Evolutionary conservation across 2,113 vertebrate genomes (phyloP), one percentile per base, ranked within the genome.

Genomic region (Neodontobutis hainanensis): DNA sequence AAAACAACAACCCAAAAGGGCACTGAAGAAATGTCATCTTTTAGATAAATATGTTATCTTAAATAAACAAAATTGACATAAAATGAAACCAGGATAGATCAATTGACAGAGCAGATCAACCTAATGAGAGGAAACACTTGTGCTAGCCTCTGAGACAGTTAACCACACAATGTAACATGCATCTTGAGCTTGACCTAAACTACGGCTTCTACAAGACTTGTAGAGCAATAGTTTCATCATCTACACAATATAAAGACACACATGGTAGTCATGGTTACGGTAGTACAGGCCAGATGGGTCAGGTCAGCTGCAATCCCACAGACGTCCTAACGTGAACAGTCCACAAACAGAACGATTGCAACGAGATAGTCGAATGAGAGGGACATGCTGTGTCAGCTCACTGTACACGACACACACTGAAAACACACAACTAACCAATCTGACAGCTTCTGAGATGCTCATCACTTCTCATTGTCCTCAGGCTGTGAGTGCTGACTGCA

Each of bases 401-500:
- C 44, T 27, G n/a, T 53, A 49, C 38, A 66, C 34, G 70, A 78
- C 70, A 42, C 44, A 61, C 51, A 67, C 19, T 32, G 16, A 27
- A 52, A 44, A 51, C 19, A 61, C 55, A 78, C 75, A 68, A 42
- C 49, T 60, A 61, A 78, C 48, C 27, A 43, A 68, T 65, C 15
- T 78, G 79, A 74, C 70, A 78, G 72, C 68, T 62, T 72, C 51
- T 16, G 78, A 81, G 78, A 78, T 42, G 65, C 78, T 81, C 76
- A 83, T 86, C 80, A 61, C 74, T 77, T 83, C 68, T 45, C 43
- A 69, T 85, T 84, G 77, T 81, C 78, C 70, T 85, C 72, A 76
- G 62, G 73, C 72, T 63, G 69, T 46, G 50, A 80, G 5, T 67
- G 76, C 75, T 85, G 73, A 87, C 78, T 77, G 65, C 59, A 61